Evolutionary conservation across 2,888 invertebrate genomes (phyloP).

Genomic region (Synergus itoensis): DNA sequence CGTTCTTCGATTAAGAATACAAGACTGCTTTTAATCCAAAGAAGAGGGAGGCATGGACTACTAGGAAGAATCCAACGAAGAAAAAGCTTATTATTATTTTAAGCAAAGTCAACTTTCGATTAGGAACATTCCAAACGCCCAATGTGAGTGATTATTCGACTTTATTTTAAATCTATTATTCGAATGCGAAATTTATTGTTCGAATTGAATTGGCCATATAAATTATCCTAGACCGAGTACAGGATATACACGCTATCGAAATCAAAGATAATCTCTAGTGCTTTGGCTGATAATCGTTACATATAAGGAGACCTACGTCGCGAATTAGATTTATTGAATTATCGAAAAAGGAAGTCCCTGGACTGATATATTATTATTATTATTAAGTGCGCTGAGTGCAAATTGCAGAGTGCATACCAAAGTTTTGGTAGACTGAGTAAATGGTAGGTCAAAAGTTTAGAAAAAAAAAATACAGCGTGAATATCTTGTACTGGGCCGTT

Average conservation of each 20-base stretch:
- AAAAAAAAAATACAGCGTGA: constrained; percentile 41
- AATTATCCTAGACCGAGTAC: constrained; percentile 20
- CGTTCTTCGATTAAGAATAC: constrained; percentile 48
- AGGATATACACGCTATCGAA: constrained; percentile 36
- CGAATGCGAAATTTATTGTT: background rate
- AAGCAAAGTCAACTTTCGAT: constrained; percentile 34
- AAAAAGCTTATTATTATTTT: constrained; percentile 31
- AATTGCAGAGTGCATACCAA: constrained; percentile 31
- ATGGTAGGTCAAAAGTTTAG: constrained; percentile 12
- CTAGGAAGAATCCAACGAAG: constrained; percentile 32
- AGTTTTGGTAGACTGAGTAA: constrained; percentile 42
- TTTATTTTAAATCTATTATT: constrained; percentile 26
- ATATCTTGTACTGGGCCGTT: constrained; percentile 19
- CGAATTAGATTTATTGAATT: constrained; percentile 32
- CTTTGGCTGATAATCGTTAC: constrained; percentile 38
- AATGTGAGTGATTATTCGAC: constrained; percentile 2
- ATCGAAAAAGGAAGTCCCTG: constrained; percentile 16
- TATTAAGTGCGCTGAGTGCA: constrained; percentile 13
- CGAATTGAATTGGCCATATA: background rate
- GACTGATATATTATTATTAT: constrained; percentile 24
- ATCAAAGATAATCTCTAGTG: constrained; percentile 41
- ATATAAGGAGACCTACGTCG: constrained; percentile 36
- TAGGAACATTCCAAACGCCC: constrained; percentile 35
- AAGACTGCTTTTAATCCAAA: constrained; percentile 73
- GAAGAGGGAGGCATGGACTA: constrained; percentile 59